Evolutionary conservation across 2,888 invertebrate species (phyloP), one percentile per base, ranked within the genome.

Genomic region (Incurvaria masculella): DNA sequence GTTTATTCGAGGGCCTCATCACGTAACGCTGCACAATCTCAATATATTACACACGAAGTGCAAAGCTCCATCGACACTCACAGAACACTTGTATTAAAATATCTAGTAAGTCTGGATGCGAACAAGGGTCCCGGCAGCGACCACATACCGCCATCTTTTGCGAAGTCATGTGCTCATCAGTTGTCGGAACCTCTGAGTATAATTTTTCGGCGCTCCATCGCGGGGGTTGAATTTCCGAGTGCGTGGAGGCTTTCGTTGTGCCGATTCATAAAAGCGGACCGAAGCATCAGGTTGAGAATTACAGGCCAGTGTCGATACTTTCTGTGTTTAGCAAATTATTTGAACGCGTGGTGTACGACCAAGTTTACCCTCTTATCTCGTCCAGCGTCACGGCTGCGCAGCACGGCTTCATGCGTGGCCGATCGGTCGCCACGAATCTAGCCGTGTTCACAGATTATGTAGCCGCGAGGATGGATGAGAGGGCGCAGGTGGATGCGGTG

Each of bases 231-330:
- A 20, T 46, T 49, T 26, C 49, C 49, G 46, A 42, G 16, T 49
- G 45, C 46, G 46, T 46, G 39, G 26, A 42, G 26, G 42, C 46
- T 8, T 40, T 42, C 11, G 38, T 49, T 4, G 46, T 44, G n/a
- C 46, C 49, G 21, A 39, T 49, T n/a, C 46, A 49, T 20, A 49
- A 49, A 42, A 38, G 42, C 14, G 49, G 43, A 8, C 14, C 43
- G n/a, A 43, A 21, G 39, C 21, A 41, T 2, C 16, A 18, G 4
- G 27, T 49, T 2, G 46, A 46, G 38, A 49, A 49, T 39, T 49
- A 49, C 23, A 38, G 49, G 23, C 49, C 49, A 10, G 26, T 49
- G 10, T 49, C 49, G 3, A 49, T 46, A 23, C 18, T 49, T 27
- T 45, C 42, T 21, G 44, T 44, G 11, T 33, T 45, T 4, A 42